Percentiles rank a stretch among this genome's conserved stretches.
Conservation (phyloP, 2,113 vertebrate species). For the Laterallus jamaicensis region DNA sequence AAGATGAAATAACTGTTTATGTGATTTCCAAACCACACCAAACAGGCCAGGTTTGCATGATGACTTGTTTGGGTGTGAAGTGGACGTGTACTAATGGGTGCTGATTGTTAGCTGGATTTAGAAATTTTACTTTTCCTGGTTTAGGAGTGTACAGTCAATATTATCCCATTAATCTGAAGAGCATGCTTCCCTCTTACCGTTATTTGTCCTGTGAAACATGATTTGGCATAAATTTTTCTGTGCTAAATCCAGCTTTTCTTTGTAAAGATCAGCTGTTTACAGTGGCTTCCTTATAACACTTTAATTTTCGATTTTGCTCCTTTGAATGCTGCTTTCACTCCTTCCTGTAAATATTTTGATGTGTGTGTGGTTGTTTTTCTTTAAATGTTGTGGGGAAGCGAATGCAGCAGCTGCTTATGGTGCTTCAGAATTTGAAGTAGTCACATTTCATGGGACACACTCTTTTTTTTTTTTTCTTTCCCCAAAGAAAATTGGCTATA, state of each 20-base stretch:
- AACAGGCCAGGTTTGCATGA: neutral
- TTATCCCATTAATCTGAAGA: neutral
- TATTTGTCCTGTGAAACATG: conserved; percentile 56
- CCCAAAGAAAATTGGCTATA: neutral
- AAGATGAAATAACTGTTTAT: neutral
- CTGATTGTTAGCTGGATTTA: neutral
- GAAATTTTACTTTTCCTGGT: neutral
- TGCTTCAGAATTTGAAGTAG: conserved; percentile 76
- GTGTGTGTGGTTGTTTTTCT: conserved; percentile 37
- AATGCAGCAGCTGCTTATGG: conserved; percentile 75
- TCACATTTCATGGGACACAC: conserved; percentile 36
- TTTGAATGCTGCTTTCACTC: conserved; percentile 71
- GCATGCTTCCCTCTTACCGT: neutral
- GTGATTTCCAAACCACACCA: neutral
- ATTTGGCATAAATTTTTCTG: conserved; percentile 52
- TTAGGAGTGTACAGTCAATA: neutral
- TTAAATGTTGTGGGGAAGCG: conserved; percentile 60
- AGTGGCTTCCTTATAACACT: conserved; percentile 68
- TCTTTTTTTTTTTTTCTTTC: neutral
- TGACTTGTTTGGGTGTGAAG: neutral
- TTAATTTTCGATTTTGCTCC: conserved; percentile 78
- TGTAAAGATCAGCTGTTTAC: conserved; percentile 76
- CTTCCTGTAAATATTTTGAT: conserved; percentile 83
- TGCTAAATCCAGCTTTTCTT: conserved; percentile 71
- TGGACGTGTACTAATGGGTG: neutral